Conservation (phyloP, 2,797 vertebrate genomes). For the Melanogrammus aeglefinus region DNA sequence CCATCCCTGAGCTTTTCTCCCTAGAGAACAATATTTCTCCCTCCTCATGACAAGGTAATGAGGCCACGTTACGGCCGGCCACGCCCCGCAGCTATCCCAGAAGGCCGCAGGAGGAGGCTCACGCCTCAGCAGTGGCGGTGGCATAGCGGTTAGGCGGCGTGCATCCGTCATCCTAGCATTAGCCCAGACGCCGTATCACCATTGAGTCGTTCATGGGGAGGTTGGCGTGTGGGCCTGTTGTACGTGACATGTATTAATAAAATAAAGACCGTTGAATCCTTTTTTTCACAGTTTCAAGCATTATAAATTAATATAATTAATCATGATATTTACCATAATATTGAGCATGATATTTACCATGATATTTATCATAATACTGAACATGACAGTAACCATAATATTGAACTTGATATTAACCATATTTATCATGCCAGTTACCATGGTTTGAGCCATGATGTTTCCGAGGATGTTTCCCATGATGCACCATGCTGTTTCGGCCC, state of each 20-base stretch:
- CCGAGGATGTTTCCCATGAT: too few relatives aligned
- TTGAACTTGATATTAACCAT: too few relatives aligned
- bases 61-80: constrained; percentile 69
- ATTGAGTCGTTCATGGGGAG: not conserved
- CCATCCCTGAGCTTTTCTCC: constrained; percentile 55
- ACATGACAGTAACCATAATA: too few relatives aligned
- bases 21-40: constrained; percentile 71
- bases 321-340: not conserved
- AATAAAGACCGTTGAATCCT: not conserved
- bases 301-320: not conserved
- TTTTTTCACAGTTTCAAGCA: not conserved
- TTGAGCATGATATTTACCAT: too few relatives aligned
- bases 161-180: not conserved
- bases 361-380: too few relatives aligned
- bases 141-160: not conserved
- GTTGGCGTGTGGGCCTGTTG: not conserved
- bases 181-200: not conserved
- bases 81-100: constrained; percentile 64
- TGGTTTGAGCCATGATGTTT: too few relatives aligned
- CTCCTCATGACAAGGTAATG: constrained; percentile 73
- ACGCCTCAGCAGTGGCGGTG: not conserved
- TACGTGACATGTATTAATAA: not conserved
- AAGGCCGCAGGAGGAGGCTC: constrained; percentile 40
- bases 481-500: too few relatives aligned
- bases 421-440: too few relatives aligned